Percentiles rank a stretch among this genome's conserved stretches.
Evolutionary conservation across 2,888 invertebrate species (phyloP).

Genomic region (Heliconius cydno): DNA sequence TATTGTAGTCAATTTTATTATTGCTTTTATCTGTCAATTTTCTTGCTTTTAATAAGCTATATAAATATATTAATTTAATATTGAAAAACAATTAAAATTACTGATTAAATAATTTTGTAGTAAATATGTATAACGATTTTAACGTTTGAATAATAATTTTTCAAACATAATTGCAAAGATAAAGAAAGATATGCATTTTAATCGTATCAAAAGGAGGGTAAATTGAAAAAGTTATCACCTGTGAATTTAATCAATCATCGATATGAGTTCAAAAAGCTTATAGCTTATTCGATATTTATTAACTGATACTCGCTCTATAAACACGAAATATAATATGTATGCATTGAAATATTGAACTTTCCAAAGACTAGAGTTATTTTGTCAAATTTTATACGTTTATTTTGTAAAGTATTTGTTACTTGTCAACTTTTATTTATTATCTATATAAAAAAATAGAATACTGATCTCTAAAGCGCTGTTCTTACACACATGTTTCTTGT

Average conservation of each 20-base stretch:
- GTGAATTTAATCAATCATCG: slow-evolving; percentile 24
- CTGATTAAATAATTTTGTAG: background rate
- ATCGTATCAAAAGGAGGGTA: slow-evolving; percentile 1
- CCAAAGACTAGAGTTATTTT: background rate
- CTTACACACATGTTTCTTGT: background rate
- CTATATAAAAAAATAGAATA: background rate
- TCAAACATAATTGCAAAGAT: background rate
- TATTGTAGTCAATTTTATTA: slow-evolving; percentile 36
- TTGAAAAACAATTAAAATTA: background rate
- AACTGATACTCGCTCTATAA: background rate
- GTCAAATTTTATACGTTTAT: background rate
- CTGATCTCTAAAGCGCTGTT: background rate
- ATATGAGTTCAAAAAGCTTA: slow-evolving; percentile 15
- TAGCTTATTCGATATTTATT: slow-evolving; percentile 5
- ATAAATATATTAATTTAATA: background rate
- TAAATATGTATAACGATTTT: background rate
- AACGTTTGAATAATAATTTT: background rate
- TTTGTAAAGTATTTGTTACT: background rate
- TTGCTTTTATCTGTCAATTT: slow-evolving; percentile 33
- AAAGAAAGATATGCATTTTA: slow-evolving; percentile 6
- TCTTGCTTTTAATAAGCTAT: background rate
- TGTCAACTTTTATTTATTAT: too few species aligned
- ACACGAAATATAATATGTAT: background rate
- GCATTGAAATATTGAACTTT: background rate
- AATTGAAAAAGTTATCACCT: slow-evolving; percentile 19